Evolutionary conservation across 2,888 invertebrate species (phyloP).

Genomic region (Noctua comes): DNA sequence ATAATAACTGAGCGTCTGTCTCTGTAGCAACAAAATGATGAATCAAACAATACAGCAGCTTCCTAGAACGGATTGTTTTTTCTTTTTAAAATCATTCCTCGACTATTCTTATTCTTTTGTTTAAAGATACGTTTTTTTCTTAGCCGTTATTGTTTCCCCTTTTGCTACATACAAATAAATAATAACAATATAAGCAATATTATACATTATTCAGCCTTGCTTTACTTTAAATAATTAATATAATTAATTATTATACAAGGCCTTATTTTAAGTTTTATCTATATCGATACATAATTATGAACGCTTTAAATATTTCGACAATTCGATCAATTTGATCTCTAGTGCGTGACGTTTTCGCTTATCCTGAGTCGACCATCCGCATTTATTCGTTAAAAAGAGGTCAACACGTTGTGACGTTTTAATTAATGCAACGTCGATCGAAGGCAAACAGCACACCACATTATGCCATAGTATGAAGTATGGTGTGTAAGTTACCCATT

Average conservation of each 20-base stretch:
- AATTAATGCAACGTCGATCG: constrained; percentile 31
- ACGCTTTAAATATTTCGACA: constrained; percentile 10
- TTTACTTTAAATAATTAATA: not conserved
- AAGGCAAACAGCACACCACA: constrained; percentile 51
- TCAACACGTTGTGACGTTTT: constrained; percentile 29
- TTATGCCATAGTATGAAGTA: constrained; percentile 21
- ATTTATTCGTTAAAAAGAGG: constrained; percentile 29
- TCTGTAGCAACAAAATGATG: not conserved
- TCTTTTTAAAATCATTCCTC: not conserved
- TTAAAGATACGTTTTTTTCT: not conserved
- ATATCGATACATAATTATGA: not conserved
- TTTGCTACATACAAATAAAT: not conserved
- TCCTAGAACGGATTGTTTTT: not conserved
- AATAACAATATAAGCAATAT: not conserved
- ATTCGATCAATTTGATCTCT: constrained; percentile 23
- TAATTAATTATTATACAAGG: constrained; percentile 15
- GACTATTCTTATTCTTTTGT: not conserved
- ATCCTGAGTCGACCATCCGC: constrained; percentile 20
- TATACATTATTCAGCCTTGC: constrained; percentile 3
- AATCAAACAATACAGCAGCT: not conserved
- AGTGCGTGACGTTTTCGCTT: constrained; percentile 15
- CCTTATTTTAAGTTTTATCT: not conserved
- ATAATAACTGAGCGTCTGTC: not conserved
- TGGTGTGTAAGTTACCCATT: constrained; percentile 20
- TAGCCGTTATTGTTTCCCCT: not conserved